These are phyloP conservation scores for Muricea muricata DNA, from an alignment of 92 coral and sea anemone species.

Conservation along the genomic window DNA sequence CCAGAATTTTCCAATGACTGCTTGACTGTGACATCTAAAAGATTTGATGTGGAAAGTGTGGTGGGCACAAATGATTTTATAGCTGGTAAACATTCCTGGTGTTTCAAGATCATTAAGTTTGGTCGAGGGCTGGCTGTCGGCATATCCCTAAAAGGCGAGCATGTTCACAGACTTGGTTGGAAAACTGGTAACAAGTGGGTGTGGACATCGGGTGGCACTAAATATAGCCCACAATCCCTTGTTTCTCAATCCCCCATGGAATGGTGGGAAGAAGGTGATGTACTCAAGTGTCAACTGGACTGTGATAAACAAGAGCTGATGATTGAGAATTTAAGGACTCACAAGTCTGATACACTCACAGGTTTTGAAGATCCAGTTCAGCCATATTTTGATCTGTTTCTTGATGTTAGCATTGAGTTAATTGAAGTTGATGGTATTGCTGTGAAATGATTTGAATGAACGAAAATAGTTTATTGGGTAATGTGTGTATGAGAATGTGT, in stretches of 20 bases:
- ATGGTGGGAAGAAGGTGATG: conserved; percentile 46
- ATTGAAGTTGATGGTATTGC: conserved; percentile 31
- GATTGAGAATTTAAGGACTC: conserved; percentile 31
- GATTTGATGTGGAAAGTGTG: conserved; percentile 40
- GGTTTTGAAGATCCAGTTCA: conserved; percentile 40
- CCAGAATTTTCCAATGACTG: conserved; percentile 28
- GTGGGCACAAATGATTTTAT: conserved; percentile 30
- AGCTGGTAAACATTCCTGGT: conserved; percentile 42
- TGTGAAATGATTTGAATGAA: not conserved
- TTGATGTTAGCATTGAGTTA: conserved; percentile 36
- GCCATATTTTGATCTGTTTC: conserved; percentile 40
- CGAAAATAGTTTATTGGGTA: not conserved
- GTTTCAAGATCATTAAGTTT: conserved; percentile 22
- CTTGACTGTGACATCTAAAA: conserved; percentile 22
- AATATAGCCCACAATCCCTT: conserved; percentile 35
- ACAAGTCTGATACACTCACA: conserved; percentile 4
- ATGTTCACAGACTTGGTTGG: conserved; percentile 22
- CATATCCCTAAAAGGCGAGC: conserved; percentile 26
- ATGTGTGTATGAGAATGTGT: not conserved
- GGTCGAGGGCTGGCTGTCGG: conserved; percentile 40
- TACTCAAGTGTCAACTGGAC: conserved; percentile 31
- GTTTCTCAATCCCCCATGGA: conserved; percentile 36
- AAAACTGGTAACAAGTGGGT: conserved; percentile 49
- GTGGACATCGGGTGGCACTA: conserved; percentile 47
- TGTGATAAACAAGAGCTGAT: conserved; percentile 41